Conservation (phyloP, 2,113 vertebrate species). For the Natator depressus region DNA sequence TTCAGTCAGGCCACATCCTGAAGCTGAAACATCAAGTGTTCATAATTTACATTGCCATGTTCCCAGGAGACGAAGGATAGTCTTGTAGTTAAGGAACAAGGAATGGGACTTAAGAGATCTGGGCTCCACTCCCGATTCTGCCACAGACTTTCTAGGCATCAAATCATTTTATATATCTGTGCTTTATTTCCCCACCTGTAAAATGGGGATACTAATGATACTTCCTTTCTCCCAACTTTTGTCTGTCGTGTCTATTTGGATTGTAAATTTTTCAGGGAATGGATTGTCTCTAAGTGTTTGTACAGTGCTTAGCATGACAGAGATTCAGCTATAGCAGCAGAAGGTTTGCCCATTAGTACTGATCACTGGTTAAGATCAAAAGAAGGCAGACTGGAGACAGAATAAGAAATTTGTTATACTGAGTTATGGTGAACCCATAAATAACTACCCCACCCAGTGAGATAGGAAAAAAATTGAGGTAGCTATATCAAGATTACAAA, state of each 20-base stretch:
- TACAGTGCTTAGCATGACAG: not conserved
- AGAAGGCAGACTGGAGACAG: not conserved
- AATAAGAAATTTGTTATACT: not conserved
- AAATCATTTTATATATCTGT: not conserved
- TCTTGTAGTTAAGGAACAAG: not conserved
- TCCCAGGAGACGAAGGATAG: slow-evolving; percentile 12
- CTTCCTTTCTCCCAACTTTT: not conserved
- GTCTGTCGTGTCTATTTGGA: not conserved
- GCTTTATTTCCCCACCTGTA: not conserved
- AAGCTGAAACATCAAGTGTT: not conserved
- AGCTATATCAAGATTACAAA: not conserved
- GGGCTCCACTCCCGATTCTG: not conserved
- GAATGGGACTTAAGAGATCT: not conserved
- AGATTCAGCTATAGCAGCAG: no score
- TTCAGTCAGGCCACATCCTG: not conserved
- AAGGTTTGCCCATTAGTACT: not conserved
- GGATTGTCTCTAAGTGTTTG: not conserved
- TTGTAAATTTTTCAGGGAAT: not conserved
- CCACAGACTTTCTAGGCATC: not conserved
- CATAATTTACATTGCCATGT: not conserved
- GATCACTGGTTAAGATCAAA: not conserved
- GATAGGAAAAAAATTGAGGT: not conserved
- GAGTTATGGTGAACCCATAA: not conserved
- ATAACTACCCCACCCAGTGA: not conserved
- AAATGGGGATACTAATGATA: not conserved